Evolutionary conservation across 2,888 invertebrate genomes (phyloP).

Genomic region (Philereme transversata): DNA sequence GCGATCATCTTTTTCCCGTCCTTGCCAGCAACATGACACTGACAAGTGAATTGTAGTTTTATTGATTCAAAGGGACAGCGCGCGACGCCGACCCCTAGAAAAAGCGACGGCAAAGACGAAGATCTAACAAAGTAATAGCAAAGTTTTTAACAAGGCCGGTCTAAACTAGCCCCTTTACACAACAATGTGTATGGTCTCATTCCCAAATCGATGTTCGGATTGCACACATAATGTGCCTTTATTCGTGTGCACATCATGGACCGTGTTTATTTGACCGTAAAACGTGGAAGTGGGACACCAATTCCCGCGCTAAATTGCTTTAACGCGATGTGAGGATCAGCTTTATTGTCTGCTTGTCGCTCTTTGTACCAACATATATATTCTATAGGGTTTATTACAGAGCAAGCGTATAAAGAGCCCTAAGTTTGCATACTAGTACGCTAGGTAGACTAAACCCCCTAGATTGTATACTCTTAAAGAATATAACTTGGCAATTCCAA

Average conservation of each 20-base stretch:
- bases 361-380: background rate
- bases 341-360: constrained; percentile 23
- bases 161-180: constrained; percentile 2
- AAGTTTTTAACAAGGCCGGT: background rate
- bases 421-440: background rate
- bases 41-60: too few relatives aligned
- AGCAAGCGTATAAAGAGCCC: background rate
- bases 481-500: too few relatives aligned
- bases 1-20: too few relatives aligned
- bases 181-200: constrained; percentile 14
- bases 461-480: background rate
- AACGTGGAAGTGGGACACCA: constrained; percentile 58
- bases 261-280: constrained; percentile 62
- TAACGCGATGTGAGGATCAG: constrained; percentile 40
- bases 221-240: constrained; percentile 26
- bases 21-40: too few relatives aligned
- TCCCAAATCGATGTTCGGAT: constrained; percentile 35
- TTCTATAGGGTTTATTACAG: too few relatives aligned
- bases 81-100: too few relatives aligned
- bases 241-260: constrained; percentile 43
- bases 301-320: constrained; percentile 63
- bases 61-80: too few relatives aligned
- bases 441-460: background rate
- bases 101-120: too few relatives aligned
- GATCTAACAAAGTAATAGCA: too few relatives aligned